Base-by-base conservation (phyloP, 2,113 vertebrate species). In the Gallinago media region DNA sequence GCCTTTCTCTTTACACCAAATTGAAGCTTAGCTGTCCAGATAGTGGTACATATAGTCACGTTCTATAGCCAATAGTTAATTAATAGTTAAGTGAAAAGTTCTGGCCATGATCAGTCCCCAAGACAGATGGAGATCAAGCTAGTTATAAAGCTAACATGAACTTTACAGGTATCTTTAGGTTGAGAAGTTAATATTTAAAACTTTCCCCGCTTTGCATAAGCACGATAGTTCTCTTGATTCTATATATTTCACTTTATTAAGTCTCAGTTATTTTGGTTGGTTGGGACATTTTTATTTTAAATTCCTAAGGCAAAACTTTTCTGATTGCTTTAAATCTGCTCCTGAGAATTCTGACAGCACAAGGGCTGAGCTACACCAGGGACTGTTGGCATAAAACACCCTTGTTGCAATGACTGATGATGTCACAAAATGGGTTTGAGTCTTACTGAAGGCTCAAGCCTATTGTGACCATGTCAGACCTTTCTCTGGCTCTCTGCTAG, bases 151-250 rank as follows among this genome's bases (percentile, higher is more conserved):
- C 92, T 86, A 94, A 67, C 68, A 72, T 44, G 71, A 85, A 83
- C 82, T 97, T 96, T 93, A 89, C 96, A 96, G 96, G 62, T 94
- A 93, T 92, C 95, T 96, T 96, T 96, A 97, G 93, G 71, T 83
- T 91, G 70, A 79, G 67, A 71, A 78, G 36, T 68, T 95, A 77
- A 65, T 96, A 86, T 97, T 95, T 90, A 94, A 94, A 95, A 84
- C 59, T 95, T 61, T 40, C 73, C 65, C 42, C 95, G 96, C 91
- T 97, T 90, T 79, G 67, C 59, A 26, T 42, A 40, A 46, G 55
- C 34, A 36, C 13, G 15, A 8, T 50, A n/a, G 49, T 89, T 63
- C 42, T 52, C 46, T 40, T 66, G 40, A 15, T 49, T 89, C 27
- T 29, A 73, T 49, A 26, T 21, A 38, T 56, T 75, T 74, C 46